A percentile compares a stretch with the other conserved stretches of the same genome.
These are phyloP conservation scores for Apis florea DNA, from an alignment of 1,140 invertebrate genomes.

Conservation along the genomic window DNA sequence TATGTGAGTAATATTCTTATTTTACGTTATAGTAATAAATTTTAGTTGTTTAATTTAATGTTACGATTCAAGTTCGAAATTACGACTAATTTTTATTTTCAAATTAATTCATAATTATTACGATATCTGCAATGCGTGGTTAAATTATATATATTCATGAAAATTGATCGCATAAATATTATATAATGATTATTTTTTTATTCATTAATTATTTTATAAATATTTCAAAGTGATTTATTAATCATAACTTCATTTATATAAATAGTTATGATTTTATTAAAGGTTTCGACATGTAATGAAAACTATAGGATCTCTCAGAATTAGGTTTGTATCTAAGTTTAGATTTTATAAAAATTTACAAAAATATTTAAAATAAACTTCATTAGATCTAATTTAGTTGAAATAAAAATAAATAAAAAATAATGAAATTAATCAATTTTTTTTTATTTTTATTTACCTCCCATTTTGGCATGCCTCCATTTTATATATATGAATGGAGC, in stretches of 20 bases:
- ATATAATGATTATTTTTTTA: background rate
- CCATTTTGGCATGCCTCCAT: conserved; percentile 88
- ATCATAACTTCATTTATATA: background rate
- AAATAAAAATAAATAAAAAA: background rate
- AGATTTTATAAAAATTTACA: background rate
- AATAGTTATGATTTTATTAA: conserved; percentile 40
- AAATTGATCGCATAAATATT: conserved; percentile 15
- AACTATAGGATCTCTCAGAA: conserved; percentile 58
- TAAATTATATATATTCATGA: background rate
- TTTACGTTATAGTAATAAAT: background rate
- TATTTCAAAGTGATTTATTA: too few relatives aligned
- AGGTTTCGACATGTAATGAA: conserved; percentile 63
- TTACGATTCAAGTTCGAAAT: too few relatives aligned
- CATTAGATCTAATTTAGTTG: background rate
- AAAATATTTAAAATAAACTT: accelerated
- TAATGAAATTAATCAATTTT: background rate
- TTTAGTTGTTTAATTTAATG: background rate
- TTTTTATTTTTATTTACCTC: conserved; percentile 73
- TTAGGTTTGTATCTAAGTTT: conserved; percentile 68
- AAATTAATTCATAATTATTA: background rate
- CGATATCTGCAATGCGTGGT: conserved; percentile 35
- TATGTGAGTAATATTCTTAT: conserved; percentile 70
- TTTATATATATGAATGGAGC: conserved; percentile 81
- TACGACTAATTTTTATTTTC: background rate
- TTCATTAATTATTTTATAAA: background rate